Evolutionary conservation across 2,888 invertebrate species (phyloP), one percentile per base, ranked within the genome.

Genomic region (Brachynemurus nebulosus): DNA sequence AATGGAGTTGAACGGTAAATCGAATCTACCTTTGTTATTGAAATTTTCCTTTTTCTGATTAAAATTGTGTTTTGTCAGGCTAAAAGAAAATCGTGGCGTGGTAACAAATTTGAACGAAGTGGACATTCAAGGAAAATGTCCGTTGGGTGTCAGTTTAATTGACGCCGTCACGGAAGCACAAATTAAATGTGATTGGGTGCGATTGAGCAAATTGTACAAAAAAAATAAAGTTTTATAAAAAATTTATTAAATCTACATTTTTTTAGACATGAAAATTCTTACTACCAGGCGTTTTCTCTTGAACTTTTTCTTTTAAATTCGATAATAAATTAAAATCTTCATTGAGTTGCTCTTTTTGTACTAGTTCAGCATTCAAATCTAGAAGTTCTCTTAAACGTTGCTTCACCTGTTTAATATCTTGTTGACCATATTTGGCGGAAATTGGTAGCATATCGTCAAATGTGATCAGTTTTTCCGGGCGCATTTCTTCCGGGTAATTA

Each of bases 1-100:
- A 95, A 95, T 71, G 96, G 91, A 7, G 69, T 92, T 42, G 95
- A 96, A 65, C 82, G 78, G 62, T 71, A 76, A 54, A 27, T 45
- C 36, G 47, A n/a, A n/a, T n/a, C n/a, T n/a, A n/a, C n/a, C n/a
- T n/a, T n/a, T n/a, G n/a, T n/a, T n/a, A n/a, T n/a, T n/a, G n/a
- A n/a, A n/a, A n/a, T n/a, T n/a, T n/a, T n/a, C n/a, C n/a, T n/a
- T n/a, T n/a, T n/a, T n/a, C n/a, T 25, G 25, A 8, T 25, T 25
- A 25, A 11, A 40, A 16, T 7, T 14, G 7, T n/a, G 17, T 30
- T 41, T 41, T 52, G 57, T 40, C 45, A 63, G 62, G 45, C 64
- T 59, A 61, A 55, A 51, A 43, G 51, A 52, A 42, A 59, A 61
- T 42, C 51, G 54, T 21, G 65, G 59, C 16, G 50, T 65, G 46